Evolutionary conservation across 2,113 vertebrate species (phyloP).

Genomic region (Malurus cyaneus): DNA sequence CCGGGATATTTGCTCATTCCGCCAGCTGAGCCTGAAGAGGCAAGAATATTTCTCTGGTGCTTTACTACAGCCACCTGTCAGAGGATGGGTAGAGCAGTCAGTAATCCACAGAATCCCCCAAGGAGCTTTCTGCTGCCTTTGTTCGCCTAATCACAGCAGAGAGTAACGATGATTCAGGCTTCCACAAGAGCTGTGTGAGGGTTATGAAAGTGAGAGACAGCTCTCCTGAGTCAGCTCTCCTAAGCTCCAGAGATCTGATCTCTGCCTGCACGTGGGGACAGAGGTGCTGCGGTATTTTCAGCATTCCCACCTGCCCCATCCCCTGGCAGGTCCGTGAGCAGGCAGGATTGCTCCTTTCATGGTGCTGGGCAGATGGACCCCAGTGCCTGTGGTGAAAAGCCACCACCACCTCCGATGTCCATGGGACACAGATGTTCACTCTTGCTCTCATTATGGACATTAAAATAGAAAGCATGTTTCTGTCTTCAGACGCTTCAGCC

Average conservation of each 20-base stretch:
- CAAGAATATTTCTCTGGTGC: neutral
- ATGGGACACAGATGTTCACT: neutral
- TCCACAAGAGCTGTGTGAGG: fast-evolving
- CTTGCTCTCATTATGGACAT: neutral
- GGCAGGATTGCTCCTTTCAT: fast-evolving
- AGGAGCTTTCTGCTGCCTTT: neutral
- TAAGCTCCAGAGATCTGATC: neutral
- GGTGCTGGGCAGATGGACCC: fast-evolving
- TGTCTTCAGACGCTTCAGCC: neutral
- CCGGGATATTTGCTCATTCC: neutral
- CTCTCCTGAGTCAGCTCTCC: neutral
- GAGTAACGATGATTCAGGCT: neutral
- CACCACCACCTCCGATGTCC: neutral
- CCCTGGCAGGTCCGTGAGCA: fast-evolving
- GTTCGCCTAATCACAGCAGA: fast-evolving
- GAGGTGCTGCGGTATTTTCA: fast-evolving
- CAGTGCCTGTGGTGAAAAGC: neutral
- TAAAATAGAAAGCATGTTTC: neutral
- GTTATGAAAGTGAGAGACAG: neutral
- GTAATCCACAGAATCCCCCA: neutral
- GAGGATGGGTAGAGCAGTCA: constrained; percentile 4
- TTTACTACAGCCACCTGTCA: constrained; percentile 49
- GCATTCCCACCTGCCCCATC: fast-evolving
- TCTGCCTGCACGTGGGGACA: fast-evolving
- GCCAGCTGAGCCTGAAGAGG: neutral